phyloP scores from a whole-genome alignment of 2,888 invertebrate genomes.

The Campoletis raptor region DNA sequence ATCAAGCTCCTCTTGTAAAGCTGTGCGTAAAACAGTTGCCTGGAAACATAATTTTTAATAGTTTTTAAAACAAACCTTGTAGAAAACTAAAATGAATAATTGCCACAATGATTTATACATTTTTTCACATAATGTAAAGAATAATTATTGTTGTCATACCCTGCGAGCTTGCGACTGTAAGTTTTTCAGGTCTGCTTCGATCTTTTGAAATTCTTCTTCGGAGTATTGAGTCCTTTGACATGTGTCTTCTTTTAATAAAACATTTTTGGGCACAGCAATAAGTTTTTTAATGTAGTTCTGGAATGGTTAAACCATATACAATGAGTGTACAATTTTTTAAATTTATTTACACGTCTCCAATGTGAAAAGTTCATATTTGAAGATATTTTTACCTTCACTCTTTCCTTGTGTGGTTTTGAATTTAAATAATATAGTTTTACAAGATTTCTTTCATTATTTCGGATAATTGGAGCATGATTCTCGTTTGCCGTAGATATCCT shows the following conservation, averaged over 20 bases:
- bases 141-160: constrained; percentile 29
- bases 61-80: background rate
- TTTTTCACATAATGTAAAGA: background rate
- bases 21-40: constrained; percentile 37
- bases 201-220: constrained; percentile 14
- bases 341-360: background rate
- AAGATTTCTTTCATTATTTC: background rate
- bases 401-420: background rate
- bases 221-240: constrained; percentile 40
- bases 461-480: background rate
- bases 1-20: constrained; percentile 42
- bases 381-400: background rate
- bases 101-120: background rate
- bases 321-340: background rate
- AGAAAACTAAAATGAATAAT: background rate
- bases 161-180: constrained; percentile 38
- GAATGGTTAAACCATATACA: background rate
- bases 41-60: background rate
- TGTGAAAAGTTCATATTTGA: background rate
- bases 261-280: constrained; percentile 32
- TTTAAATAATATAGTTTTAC: background rate
- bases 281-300: constrained; percentile 44
- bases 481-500: background rate
- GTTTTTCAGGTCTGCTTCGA: constrained; percentile 14
- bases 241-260: constrained; percentile 46